Conservation (phyloP, 2,797 vertebrate genomes). For the Centroberyx gerrardi region DNA sequence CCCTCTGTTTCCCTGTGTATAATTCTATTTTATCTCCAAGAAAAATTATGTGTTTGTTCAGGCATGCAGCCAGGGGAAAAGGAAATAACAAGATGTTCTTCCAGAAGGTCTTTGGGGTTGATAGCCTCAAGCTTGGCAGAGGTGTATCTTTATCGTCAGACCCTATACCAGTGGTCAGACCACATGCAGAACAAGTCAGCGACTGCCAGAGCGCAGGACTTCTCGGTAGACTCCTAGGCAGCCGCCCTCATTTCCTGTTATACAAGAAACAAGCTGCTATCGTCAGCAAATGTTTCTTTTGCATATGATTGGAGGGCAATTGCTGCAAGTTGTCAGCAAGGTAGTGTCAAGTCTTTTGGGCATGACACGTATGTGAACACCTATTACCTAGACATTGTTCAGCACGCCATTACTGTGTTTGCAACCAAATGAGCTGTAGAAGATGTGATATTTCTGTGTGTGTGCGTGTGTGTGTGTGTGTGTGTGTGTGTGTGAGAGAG, state of each 20-base stretch:
- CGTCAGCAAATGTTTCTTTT: constrained; percentile 63
- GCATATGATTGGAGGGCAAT: constrained; percentile 51
- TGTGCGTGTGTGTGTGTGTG: background rate
- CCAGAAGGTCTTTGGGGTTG: background rate
- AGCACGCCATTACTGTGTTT: background rate
- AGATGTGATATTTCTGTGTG: background rate
- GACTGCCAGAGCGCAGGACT: constrained; percentile 14
- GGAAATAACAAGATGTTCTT: constrained; percentile 25
- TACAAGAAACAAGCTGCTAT: constrained; percentile 53
- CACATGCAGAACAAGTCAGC: constrained; percentile 8
- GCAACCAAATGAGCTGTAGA: background rate
- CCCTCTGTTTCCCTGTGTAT: background rate
- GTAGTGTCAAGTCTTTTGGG: constrained; percentile 13
- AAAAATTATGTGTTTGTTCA: constrained; percentile 5
- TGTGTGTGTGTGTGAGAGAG: background rate
- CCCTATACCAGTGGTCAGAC: constrained; percentile 33
- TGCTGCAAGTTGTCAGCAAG: constrained; percentile 30
- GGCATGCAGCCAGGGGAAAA: constrained; percentile 12
- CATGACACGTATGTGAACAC: constrained; percentile 38
- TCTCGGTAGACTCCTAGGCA: background rate
- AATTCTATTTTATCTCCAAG: background rate
- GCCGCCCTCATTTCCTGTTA: constrained; percentile 74
- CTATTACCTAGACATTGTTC: background rate
- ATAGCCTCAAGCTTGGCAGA: background rate
- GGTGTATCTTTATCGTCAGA: constrained; percentile 3